Base-by-base conservation (phyloP, 2,888 invertebrate species). In the Lacanobia oleracea region DNA sequence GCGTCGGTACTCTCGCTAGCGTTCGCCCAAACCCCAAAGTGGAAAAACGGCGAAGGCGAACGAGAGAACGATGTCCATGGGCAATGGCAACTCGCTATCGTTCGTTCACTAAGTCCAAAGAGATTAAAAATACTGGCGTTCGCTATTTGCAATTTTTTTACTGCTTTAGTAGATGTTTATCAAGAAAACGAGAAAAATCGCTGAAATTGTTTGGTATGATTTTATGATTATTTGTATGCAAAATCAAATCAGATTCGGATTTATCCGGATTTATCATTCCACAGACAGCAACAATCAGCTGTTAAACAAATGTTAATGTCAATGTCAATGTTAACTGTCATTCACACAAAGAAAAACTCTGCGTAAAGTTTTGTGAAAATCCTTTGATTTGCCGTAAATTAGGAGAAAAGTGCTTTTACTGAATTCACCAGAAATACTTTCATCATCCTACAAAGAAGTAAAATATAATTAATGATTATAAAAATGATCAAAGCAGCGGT, bases 401-500 rank as follows among this genome's bases (percentile, higher is more conserved):
- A 40, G 7, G 43, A 70, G 62, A 53, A 65, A 53, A 66, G 37
- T 57, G 27, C 0, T 23, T 51, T 27, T 21, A 14, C 16, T 18
- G 27, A 51, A 43, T 43, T 51, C 18, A 7, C 27, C 18, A n/a
- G 56, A 40, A 54, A 54, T 70, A 54, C 10, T 75, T 45, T 50
- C 7, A 57, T 14, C 45, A 53, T 57, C 27, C 9, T 40, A 48
- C 21, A 21, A 45, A 57, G 21, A 18, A 65, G 27, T 14, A 40
- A 56, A 48, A 53, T 27, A 64, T 54, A 50, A 10, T 59, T 37
- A 37, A 77, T 80, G 61, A 70, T 64, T 51, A 16, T 74, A 27
- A 84, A 85, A 56, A 84, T 84, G 74, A 78, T 86, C 23, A 88
- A 88, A 83, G 86, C 77, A 48, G 64, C 84, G 76, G 88, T 88